These are phyloP conservation scores for Diadophis punctatus DNA, from an alignment of 2,113 vertebrate genomes.

Conservation along the genomic window DNA sequence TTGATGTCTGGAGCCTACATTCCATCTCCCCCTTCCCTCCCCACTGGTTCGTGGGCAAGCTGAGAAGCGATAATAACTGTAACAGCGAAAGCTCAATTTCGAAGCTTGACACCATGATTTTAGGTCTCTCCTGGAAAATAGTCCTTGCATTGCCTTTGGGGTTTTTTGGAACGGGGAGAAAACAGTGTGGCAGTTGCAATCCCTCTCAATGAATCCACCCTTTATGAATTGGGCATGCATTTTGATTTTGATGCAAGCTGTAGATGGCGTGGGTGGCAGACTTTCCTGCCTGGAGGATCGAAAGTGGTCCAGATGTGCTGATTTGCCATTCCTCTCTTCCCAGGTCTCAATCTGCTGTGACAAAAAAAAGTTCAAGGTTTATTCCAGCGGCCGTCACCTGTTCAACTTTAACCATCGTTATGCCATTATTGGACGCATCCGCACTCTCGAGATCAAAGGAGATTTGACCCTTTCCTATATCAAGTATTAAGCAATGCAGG, in stretches of 20 bases:
- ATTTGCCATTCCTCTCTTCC: neutral
- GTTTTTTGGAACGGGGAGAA: neutral
- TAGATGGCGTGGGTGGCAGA: rapidly evolving
- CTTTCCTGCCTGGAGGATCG: neutral
- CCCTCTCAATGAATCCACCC: neutral
- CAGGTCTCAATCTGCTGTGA: slow-evolving; percentile 80
- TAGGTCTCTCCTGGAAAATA: neutral
- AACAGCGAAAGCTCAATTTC: too few species aligned
- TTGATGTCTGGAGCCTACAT: too few species aligned
- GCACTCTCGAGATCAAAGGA: slow-evolving; percentile 72
- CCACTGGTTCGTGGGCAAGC: too few species aligned
- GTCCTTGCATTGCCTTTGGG: too few species aligned
- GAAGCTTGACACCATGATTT: neutral
- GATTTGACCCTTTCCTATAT: slow-evolving; percentile 78
- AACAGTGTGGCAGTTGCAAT: neutral
- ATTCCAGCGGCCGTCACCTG: slow-evolving; percentile 73
- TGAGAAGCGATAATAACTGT: too few species aligned
- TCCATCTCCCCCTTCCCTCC: too few species aligned
- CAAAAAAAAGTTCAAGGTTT: slow-evolving; percentile 74
- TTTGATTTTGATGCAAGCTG: neutral
- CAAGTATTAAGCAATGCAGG: slow-evolving; percentile 58
- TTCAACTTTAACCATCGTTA: slow-evolving; percentile 73
- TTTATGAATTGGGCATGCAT: neutral
- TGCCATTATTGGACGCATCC: slow-evolving; percentile 62
- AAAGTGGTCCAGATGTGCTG: neutral